Percentiles rank a stretch among this genome's conserved stretches.
Conservation (phyloP, 2,113 vertebrate species). For the Dicerorhinus sumatrensis region DNA sequence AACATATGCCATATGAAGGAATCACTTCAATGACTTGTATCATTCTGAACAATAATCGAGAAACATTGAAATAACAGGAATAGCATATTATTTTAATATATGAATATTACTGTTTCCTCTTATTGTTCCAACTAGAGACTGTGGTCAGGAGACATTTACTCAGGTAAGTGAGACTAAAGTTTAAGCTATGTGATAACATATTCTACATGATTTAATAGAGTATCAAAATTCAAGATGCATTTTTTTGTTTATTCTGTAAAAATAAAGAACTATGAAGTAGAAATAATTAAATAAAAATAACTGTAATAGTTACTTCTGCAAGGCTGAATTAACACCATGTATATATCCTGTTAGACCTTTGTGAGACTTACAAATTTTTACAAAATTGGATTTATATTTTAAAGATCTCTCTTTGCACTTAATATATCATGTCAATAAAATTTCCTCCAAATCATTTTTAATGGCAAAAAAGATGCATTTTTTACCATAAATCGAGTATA, state of each 20-base stretch:
- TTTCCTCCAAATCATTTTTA: too few relatives aligned
- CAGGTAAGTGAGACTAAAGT: not conserved
- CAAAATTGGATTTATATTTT: too few relatives aligned
- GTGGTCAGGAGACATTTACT: not conserved
- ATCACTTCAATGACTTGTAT: not conserved
- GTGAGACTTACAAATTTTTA: too few relatives aligned
- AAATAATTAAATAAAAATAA: too few relatives aligned
- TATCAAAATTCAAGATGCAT: not conserved
- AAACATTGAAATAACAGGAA: not conserved
- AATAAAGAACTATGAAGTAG: too few relatives aligned
- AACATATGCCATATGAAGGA: not conserved
- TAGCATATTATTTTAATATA: not conserved
- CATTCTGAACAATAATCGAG: not conserved
- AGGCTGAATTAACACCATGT: too few relatives aligned
- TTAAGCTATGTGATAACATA: not conserved
- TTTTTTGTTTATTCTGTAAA: too few relatives aligned
- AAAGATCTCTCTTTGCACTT: too few relatives aligned
- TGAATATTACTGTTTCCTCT: not conserved
- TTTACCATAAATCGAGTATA: not conserved
- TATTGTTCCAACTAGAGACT: not conserved
- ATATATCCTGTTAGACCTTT: too few relatives aligned
- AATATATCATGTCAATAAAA: too few relatives aligned
- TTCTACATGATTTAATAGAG: not conserved
- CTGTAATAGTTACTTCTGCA: too few relatives aligned
- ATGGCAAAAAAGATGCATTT: not conserved